A percentile compares a stretch with the other conserved stretches of the same genome.
phyloP scores from a whole-genome alignment of 2,113 vertebrate species.

The Acanthochromis polyacanthus region DNA sequence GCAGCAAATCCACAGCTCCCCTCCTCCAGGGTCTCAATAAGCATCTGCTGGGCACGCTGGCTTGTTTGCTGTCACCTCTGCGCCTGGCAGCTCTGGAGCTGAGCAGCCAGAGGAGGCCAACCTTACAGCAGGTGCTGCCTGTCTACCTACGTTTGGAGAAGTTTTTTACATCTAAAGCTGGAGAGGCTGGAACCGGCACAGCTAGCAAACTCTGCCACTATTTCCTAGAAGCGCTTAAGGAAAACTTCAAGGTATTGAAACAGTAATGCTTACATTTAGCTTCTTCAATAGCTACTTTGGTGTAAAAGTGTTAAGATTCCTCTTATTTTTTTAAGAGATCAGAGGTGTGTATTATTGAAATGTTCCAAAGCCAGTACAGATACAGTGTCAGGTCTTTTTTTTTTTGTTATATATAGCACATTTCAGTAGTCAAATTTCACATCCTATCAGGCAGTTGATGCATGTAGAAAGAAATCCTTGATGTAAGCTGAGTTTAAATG shows the following conservation, averaged over 20 bases:
- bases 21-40: constrained; percentile 98
- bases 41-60: constrained; percentile 94
- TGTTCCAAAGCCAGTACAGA: too few species aligned
- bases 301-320: neutral
- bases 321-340: neutral
- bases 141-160: constrained; percentile 97
- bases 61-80: constrained; percentile 92
- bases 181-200: constrained; percentile 91
- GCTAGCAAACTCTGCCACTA: constrained; percentile 99
- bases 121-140: constrained; percentile 95
- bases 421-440: too few species aligned
- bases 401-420: too few species aligned
- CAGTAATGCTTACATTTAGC: neutral
- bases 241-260: constrained; percentile 92
- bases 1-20: constrained; percentile 93
- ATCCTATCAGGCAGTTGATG: too few species aligned
- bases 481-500: too few species aligned
- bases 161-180: constrained; percentile 98
- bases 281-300: neutral
- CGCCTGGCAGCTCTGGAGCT: constrained; percentile 95
- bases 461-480: too few species aligned
- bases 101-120: constrained; percentile 94
- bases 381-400: too few species aligned
- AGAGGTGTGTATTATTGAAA: too few species aligned
- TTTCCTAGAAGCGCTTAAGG: constrained; percentile 97